Evolutionary conservation across 2,113 vertebrate genomes (phyloP).

Genomic region (Glaucomys volans): DNA sequence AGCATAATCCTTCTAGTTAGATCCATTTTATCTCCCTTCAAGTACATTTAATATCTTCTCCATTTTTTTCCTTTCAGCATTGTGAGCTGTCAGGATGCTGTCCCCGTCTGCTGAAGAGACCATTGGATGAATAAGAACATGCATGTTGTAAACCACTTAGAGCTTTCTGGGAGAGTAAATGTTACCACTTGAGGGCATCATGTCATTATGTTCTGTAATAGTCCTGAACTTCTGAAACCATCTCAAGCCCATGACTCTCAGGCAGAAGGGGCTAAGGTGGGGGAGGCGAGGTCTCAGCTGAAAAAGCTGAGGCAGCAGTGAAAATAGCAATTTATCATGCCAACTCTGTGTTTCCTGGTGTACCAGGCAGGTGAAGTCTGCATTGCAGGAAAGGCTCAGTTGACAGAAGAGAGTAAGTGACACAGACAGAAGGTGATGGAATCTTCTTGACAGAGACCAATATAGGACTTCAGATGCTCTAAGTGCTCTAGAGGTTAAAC

Average conservation of each 20-base stretch:
- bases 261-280: not conserved
- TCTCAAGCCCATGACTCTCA: slow-evolving; percentile 68
- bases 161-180: slow-evolving; percentile 83
- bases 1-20: slow-evolving; percentile 9
- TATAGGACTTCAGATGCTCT: not conserved
- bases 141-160: slow-evolving; percentile 29
- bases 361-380: slow-evolving; percentile 19
- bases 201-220: slow-evolving; percentile 84
- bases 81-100: not conserved
- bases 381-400: slow-evolving; percentile 80
- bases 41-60: not conserved
- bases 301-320: slow-evolving; percentile 71
- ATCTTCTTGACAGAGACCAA: slow-evolving; percentile 58
- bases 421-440: slow-evolving; percentile 50
- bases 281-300: not conserved
- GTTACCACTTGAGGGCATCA: slow-evolving; percentile 91
- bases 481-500: not conserved
- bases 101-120: not conserved
- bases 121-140: not conserved
- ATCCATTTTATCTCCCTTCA: not conserved
- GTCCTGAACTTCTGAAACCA: slow-evolving; percentile 60
- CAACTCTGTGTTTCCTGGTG: slow-evolving; percentile 80
- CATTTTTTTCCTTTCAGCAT: not conserved
- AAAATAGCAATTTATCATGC: slow-evolving; percentile 76
- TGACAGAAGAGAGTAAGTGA: slow-evolving; percentile 55